phyloP scores from a whole-genome alignment of 2,888 invertebrate species.

The Autographa gamma region DNA sequence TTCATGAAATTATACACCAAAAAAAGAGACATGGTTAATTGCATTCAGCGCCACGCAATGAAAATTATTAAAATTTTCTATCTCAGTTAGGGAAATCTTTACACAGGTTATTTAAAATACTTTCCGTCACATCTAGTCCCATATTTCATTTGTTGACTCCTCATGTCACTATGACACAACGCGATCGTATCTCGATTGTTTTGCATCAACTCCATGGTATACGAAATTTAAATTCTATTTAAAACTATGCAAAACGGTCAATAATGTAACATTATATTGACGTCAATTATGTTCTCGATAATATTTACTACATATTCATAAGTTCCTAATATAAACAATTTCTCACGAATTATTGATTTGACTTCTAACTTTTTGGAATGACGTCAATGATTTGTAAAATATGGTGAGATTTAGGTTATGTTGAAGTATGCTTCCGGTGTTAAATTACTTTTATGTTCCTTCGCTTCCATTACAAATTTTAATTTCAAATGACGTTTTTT shows the following conservation, averaged over 20 bases:
- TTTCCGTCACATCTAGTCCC: no score
- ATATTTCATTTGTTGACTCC: not conserved
- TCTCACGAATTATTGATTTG: not conserved
- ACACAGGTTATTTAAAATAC: no score
- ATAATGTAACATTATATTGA: not conserved
- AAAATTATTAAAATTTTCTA: no score
- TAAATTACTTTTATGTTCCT: not conserved
- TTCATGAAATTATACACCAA: no score
- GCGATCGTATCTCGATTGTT: constrained; percentile 2
- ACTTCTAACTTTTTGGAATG: not conserved
- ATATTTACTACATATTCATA: constrained; percentile 4
- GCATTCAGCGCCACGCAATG: no score
- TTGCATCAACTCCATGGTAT: not conserved
- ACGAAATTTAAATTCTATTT: not conserved
- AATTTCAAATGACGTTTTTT: not conserved
- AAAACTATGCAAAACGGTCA: constrained; percentile 3
- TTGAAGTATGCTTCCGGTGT: not conserved
- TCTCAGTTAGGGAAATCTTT: no score
- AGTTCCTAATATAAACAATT: not conserved
- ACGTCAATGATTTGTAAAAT: not conserved
- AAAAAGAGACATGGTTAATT: no score
- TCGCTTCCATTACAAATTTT: not conserved
- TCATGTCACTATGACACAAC: not conserved
- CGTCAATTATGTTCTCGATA: constrained; percentile 1
- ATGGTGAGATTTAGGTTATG: not conserved